phyloP scores from a whole-genome alignment of 2,797 vertebrate species.

The Chelon auratus region DNA sequence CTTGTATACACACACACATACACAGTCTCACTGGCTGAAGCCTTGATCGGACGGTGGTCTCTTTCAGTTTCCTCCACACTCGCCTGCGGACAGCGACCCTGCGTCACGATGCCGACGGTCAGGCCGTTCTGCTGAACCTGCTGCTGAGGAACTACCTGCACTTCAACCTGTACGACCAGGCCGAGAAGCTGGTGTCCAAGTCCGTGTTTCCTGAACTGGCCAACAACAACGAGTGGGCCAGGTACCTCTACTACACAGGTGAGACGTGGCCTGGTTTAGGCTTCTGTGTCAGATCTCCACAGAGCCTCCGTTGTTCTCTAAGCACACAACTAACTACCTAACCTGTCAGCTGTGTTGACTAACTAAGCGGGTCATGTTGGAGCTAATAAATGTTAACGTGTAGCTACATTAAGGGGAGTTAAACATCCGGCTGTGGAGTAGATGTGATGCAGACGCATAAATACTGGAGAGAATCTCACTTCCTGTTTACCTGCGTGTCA shows the following conservation, averaged over 20 bases:
- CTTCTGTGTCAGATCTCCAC: no score
- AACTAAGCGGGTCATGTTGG: no score
- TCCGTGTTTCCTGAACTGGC: slow-evolving; percentile 96
- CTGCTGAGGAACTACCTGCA: slow-evolving; percentile 97
- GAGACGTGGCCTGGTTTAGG: slow-evolving; percentile 34
- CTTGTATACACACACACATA: not conserved
- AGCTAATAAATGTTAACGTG: no score
- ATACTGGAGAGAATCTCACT: no score
- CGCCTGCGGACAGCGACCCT: slow-evolving; percentile 93
- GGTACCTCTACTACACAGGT: slow-evolving; percentile 98
- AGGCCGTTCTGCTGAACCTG: slow-evolving; percentile 95
- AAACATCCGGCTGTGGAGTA: no score
- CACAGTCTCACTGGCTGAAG: no score
- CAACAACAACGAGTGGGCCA: slow-evolving; percentile 98
- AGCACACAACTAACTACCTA: no score
- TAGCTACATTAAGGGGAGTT: no score
- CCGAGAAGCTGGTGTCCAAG: slow-evolving; percentile 96
- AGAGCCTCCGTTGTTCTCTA: no score
- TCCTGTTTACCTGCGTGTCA: slow-evolving; percentile 17
- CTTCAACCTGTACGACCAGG: slow-evolving; percentile 97
- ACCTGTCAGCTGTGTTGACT: no score
- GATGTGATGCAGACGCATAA: no score
- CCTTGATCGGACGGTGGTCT: no score
- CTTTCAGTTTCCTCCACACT: slow-evolving; percentile 91
- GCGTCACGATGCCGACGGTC: slow-evolving; percentile 93